These are phyloP conservation scores for Enoplosus armatus DNA, from an alignment of 2,797 vertebrate species.

Conservation along the genomic window DNA sequence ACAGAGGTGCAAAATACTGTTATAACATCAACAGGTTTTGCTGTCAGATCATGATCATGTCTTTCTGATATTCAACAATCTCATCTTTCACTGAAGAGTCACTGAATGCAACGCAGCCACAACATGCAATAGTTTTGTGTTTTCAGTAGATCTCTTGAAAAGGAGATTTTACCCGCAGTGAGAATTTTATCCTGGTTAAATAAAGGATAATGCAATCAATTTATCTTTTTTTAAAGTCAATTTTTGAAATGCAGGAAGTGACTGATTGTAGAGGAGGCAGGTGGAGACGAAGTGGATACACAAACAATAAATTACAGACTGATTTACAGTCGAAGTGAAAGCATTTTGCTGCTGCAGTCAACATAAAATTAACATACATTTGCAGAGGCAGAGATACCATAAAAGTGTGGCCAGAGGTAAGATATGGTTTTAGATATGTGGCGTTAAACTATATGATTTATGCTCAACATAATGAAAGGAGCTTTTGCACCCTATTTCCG, in stretches of 20 bases:
- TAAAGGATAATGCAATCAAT: background rate
- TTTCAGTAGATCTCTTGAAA: no score
- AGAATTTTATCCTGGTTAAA: background rate
- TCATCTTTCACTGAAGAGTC: background rate
- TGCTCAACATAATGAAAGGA: background rate
- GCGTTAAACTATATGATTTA: background rate
- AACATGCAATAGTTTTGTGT: background rate
- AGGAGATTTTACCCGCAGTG: background rate
- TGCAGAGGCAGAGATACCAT: background rate
- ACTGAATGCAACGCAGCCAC: background rate
- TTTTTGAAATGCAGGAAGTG: background rate
- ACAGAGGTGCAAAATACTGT: background rate
- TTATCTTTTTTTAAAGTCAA: background rate
- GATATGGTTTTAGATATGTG: background rate
- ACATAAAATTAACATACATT: slow-evolving; percentile 18
- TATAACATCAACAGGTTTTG: background rate
- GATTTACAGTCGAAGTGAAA: background rate
- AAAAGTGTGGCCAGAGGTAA: background rate
- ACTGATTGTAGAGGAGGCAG: background rate
- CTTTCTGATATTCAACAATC: background rate
- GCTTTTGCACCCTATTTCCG: background rate
- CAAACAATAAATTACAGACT: background rate
- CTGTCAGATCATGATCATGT: no score
- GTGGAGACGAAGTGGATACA: background rate
- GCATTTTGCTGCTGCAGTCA: background rate